These are phyloP conservation scores for Nomada fabriciana DNA, from an alignment of 2,888 invertebrate genomes.

Conservation along the genomic window DNA sequence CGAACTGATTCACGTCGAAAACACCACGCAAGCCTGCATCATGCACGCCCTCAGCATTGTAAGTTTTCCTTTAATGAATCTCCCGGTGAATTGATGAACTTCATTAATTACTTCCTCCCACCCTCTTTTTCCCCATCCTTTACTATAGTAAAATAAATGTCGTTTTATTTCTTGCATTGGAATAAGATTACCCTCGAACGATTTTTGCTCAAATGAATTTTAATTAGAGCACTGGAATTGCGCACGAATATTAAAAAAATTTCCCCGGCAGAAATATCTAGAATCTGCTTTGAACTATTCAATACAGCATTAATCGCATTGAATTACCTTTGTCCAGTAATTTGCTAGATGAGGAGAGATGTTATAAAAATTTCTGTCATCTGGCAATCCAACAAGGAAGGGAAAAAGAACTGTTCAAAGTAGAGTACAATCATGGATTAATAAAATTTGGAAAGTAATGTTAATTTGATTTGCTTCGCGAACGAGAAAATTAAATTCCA, in stretches of 20 bases:
- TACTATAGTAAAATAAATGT: no score
- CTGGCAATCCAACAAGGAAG: no score
- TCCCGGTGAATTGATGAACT: background rate
- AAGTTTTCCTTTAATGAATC: constrained; percentile 78
- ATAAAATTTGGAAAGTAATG: background rate
- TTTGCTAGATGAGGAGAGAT: no score
- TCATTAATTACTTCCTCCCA: background rate
- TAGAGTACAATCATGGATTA: background rate
- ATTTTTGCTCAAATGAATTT: no score
- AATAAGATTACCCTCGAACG: no score
- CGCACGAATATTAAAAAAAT: background rate
- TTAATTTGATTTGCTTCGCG: background rate
- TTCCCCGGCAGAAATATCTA: no score
- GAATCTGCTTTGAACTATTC: no score
- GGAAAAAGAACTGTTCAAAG: background rate
- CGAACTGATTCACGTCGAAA: constrained; percentile 85
- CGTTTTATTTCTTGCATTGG: no score
- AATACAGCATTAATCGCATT: no score
- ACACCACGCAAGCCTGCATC: constrained; percentile 85
- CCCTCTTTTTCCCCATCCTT: background rate
- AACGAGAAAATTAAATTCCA: constrained; percentile 10
- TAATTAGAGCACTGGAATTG: no score
- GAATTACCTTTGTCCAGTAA: no score
- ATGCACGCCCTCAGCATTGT: constrained; percentile 86
- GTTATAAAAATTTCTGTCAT: no score